Percentiles rank a stretch among this genome's conserved stretches.
Evolutionary conservation across 2,888 invertebrate genomes (phyloP).

Genomic region (Dolomedes plantarius): DNA sequence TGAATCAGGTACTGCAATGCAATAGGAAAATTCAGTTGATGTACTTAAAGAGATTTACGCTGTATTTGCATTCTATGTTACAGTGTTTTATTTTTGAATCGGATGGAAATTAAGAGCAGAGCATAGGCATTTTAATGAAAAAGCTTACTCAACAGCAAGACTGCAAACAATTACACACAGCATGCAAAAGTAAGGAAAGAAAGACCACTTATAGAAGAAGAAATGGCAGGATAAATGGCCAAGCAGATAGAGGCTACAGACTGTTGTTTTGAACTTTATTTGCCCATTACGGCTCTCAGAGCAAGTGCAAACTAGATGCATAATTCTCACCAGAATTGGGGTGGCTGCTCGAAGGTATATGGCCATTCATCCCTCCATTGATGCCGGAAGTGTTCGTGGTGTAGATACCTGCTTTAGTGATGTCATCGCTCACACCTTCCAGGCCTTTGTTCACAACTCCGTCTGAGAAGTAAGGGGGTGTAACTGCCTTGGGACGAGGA

Average conservation of each 20-base stretch:
- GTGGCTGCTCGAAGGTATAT: constrained; percentile 71
- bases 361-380: constrained; percentile 72
- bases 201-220: constrained; percentile 17
- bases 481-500: constrained; percentile 72
- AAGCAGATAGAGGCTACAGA: constrained; percentile 49
- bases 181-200: constrained; percentile 21
- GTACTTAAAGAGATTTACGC: too few relatives aligned
- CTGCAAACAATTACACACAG: background rate
- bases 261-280: background rate
- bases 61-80: too few relatives aligned
- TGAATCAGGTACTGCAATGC: too few relatives aligned
- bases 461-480: constrained; percentile 89
- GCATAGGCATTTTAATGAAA: background rate
- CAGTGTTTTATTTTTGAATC: too few relatives aligned
- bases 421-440: constrained; percentile 92
- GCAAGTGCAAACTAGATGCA: constrained; percentile 24
- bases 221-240: constrained; percentile 69
- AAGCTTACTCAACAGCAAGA: background rate
- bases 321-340: constrained; percentile 65
- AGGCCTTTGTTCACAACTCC: constrained; percentile 94
- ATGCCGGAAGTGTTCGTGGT: constrained; percentile 79
- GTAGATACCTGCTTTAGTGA: constrained; percentile 81
- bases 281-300: constrained; percentile 1
- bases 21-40: too few relatives aligned
- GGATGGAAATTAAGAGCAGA: too few relatives aligned